phyloP scores from a whole-genome alignment of 2,797 vertebrate species.

The Sebastes steindachneri region DNA sequence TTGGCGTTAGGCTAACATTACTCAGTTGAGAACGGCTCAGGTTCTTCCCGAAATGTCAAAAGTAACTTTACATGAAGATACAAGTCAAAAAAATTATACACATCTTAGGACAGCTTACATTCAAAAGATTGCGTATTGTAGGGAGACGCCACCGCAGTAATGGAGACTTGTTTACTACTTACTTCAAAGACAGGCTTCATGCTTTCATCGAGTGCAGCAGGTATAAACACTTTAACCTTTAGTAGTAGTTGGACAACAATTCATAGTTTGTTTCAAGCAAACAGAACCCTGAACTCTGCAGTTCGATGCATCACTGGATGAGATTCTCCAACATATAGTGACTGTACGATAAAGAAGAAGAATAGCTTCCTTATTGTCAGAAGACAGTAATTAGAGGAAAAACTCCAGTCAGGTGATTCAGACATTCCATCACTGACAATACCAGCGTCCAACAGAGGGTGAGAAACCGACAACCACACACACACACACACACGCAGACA shows the following conservation, averaged over 20 bases:
- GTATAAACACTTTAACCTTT: not conserved
- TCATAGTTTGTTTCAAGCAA: not conserved
- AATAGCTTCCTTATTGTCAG: slow-evolving; percentile 46
- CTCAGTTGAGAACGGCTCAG: too few species aligned
- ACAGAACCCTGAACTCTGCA: not conserved
- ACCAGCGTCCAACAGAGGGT: slow-evolving; percentile 13
- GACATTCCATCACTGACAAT: slow-evolving; percentile 44
- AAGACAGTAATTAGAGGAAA: slow-evolving; percentile 44
- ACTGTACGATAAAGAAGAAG: not conserved
- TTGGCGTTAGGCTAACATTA: too few species aligned
- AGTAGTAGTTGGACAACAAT: not conserved
- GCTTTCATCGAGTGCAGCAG: rapidly evolving
- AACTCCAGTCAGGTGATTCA: slow-evolving; percentile 47
- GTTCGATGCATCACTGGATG: not conserved
- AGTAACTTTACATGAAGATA: too few species aligned
- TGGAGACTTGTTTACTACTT: too few species aligned
- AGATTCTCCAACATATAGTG: slow-evolving; percentile 15
- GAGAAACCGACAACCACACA: slow-evolving; percentile 21
- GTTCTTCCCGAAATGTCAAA: too few species aligned
- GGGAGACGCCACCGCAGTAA: too few species aligned
- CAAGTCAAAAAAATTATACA: rapidly evolving
- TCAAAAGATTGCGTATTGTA: too few species aligned
- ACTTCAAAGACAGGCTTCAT: too few species aligned
- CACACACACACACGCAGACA: slow-evolving; percentile 36
- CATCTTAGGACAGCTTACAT: too few species aligned